Evolutionary conservation across 2,888 invertebrate genomes (phyloP), one percentile per base, ranked within the genome.

Genomic region (Cepaea hortensis): DNA sequence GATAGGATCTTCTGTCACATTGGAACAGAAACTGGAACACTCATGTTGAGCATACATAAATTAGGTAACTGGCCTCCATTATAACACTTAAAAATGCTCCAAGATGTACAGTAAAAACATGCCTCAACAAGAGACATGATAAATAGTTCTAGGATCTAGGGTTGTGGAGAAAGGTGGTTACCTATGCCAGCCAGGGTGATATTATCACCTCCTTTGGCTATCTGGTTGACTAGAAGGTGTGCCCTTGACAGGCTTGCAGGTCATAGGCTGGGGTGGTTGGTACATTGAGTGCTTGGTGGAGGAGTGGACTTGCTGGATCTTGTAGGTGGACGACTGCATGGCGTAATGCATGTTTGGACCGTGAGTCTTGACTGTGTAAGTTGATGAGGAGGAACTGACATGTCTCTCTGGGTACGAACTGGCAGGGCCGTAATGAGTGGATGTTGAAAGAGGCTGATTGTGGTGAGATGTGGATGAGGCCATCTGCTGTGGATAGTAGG

Each of bases 191-290:
- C 55, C 55, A 55, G 55, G 55, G 2, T 79, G 15, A 48, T 46
- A 20, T n/a, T 61, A 75, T 84, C 84, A 84, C 46, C 84, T 84
- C 73, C 76, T 75, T 18, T 84, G 84, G 73, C 46, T 76, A n/a
- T 84, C 84, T n/a, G 46, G 84, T 35, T 76, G 75, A 55, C 5
- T 76, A 55, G 62, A 46, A n/a, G 85, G 79, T 15, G 89, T 84
- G 35, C 90, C 90, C 80, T 89, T 88, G 73, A 93, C 91, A 70
- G 95, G 95, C 88, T 95, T 95, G 90, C 95, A 95, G 84, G 95
- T 95, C 94, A 95, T 94, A 0, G 95, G 95, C 88, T 95, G 94
- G 35, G 95, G 94, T 13, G 95, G 95, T 89, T 95, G 95, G 91
- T 95, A 95, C 85, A 92, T 92, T n/a, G 91, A 90, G 79, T 93